Evolutionary conservation across 2,888 invertebrate species (phyloP).

Genomic region (Megastigmus dorsalis): DNA sequence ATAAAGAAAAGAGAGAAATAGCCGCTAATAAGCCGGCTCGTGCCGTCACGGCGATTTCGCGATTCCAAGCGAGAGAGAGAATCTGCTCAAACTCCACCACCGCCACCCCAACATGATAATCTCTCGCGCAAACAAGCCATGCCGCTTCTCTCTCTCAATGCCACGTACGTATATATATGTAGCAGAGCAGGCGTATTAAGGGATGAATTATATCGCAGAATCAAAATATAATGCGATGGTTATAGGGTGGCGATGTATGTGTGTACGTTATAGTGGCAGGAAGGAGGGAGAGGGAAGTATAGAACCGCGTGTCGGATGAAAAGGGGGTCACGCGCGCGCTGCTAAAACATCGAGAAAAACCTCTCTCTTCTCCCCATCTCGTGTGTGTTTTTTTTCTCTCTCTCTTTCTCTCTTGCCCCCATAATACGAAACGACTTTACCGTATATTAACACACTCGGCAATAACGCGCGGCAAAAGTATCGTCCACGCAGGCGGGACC

Average conservation of each 20-base stretch:
- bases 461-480: slow-evolving; percentile 11
- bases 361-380: slow-evolving; percentile 29
- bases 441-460: no score
- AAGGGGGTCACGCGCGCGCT: slow-evolving; percentile 59
- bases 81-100: background rate
- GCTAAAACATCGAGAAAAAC: slow-evolving; percentile 62
- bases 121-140: slow-evolving; percentile 44
- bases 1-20: no score
- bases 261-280: no score
- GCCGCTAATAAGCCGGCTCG: slow-evolving; percentile 47
- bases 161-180: background rate
- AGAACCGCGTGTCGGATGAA: slow-evolving; percentile 58
- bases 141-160: slow-evolving; percentile 49
- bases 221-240: slow-evolving; percentile 73
- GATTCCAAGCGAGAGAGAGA: slow-evolving; percentile 4
- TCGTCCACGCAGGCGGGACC: slow-evolving; percentile 17
- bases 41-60: slow-evolving; percentile 53
- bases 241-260: slow-evolving; percentile 65
- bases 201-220: slow-evolving; percentile 72
- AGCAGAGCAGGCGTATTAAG: slow-evolving; percentile 62
- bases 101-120: slow-evolving; percentile 15
- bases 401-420: background rate
- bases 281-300: slow-evolving; percentile 62
- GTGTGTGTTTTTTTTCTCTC: background rate
- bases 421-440: slow-evolving; percentile 44